Evolutionary conservation across 2,888 invertebrate species (phyloP), one percentile per base, ranked within the genome.

Genomic region (Melanargia galathea): DNA sequence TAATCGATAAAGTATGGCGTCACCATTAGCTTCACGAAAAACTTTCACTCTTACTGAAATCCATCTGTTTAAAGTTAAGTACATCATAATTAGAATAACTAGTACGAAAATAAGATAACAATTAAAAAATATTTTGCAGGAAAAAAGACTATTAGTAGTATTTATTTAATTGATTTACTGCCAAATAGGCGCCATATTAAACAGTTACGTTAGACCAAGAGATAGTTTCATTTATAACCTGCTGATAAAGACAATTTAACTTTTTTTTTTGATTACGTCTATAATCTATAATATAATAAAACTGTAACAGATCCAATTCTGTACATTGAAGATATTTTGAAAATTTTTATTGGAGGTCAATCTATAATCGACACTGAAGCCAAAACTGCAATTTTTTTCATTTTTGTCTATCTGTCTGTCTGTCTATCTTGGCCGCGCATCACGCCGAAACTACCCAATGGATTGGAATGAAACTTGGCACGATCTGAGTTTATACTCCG

Each of bases 131-230:
- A 16, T 33, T 59, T 49, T 49, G 38, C 49, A 49, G 48, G 24
- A 49, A 35, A 46, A 58, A 49, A 59, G 49, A 59, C 38, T n/a
- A n/a, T n/a, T n/a, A n/a, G 48, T 49, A 59, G 46, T 13, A 16
- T 46, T 49, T 49, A 59, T 59, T 59, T 38, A 11, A 38, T 49
- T 24, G 2, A 55, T 54, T 30, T 56, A 45, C 26, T 45, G 30
- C 56, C 43, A 43, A 45, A 56, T 56, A 56, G 56, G 56, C 56
- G 61, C 60, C 64, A 38, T 24, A 16, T 22, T 38, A 43, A 51
- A 24, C 46, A 20, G 61, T 35, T 46, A 30, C 5, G 26, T 35
- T 64, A 64, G 64, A 38, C 60, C 11, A 57, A 52, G 64, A 60
- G 60, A 52, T 40, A 26, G 18, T 16, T 24, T 16, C 8, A 49